A percentile compares a stretch with the other conserved stretches of the same genome.
Evolutionary conservation across 2,888 invertebrate genomes (phyloP).

Genomic region (Sycophila texana): DNA sequence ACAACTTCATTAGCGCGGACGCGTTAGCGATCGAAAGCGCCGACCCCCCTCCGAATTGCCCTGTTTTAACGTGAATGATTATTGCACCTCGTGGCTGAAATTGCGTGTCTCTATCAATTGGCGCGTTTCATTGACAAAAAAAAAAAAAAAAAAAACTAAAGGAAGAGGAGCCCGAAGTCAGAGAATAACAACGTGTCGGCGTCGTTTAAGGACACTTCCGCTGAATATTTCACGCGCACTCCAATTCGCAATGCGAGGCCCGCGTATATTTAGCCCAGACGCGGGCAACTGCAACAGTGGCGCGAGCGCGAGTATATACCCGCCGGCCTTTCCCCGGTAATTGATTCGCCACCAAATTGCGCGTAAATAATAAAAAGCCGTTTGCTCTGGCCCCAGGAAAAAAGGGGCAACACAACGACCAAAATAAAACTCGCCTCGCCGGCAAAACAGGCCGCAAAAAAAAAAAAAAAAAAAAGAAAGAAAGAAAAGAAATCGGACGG

Average conservation of each 20-base stretch:
- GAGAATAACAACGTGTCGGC: too few relatives aligned
- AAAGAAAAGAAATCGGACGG: neutral
- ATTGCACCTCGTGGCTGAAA: neutral
- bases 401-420: neutral
- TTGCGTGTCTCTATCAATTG: neutral
- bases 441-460: neutral
- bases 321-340: neutral
- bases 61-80: neutral
- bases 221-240: too few relatives aligned
- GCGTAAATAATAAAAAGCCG: constrained; percentile 35
- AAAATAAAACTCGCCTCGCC: neutral
- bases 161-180: too few relatives aligned
- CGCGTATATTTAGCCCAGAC: too few relatives aligned
- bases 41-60: neutral
- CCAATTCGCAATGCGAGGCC: too few relatives aligned
- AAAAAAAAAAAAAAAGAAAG: neutral
- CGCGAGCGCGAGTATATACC: neutral
- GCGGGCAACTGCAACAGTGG: neutral
- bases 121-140: neutral
- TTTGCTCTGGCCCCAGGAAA: neutral
- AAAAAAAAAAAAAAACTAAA: too few relatives aligned
- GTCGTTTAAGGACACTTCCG: too few relatives aligned
- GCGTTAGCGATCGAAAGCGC: neutral
- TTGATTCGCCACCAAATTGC: constrained; percentile 21
- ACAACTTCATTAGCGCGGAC: constrained; percentile 17